Evolutionary conservation across 2,113 vertebrate species (phyloP).

Genomic region (Australoheros scitulus): DNA sequence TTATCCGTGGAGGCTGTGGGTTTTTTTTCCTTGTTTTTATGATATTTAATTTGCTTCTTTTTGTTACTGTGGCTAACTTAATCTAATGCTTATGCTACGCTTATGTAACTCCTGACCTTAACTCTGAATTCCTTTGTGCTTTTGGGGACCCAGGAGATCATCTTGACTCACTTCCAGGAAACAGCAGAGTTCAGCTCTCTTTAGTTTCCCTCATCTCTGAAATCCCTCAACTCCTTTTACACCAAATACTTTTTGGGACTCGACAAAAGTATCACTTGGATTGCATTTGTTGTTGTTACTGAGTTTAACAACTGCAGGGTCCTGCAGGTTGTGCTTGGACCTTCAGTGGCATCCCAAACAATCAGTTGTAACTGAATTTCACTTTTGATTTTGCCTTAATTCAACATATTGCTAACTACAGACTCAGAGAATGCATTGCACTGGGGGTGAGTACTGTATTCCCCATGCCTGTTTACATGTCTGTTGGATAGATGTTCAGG

Average conservation of each 20-base stretch:
- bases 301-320: not conserved
- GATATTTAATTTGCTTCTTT: not conserved
- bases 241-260: not conserved
- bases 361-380: not conserved
- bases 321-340: not conserved
- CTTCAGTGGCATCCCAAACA: not conserved
- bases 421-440: no score
- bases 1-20: not conserved
- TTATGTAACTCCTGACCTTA: not conserved
- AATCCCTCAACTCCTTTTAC: not conserved
- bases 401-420: not conserved
- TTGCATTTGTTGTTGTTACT: not conserved
- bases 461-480: no score
- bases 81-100: not conserved
- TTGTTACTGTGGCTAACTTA: not conserved
- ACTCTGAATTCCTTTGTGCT: not conserved
- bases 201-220: not conserved
- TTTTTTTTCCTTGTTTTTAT: not conserved
- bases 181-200: not conserved
- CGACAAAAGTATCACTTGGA: not conserved
- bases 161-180: slow-evolving; percentile 31
- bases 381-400: not conserved
- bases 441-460: not conserved
- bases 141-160: not conserved
- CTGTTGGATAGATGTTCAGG: no score